These are phyloP conservation scores for Drosophila hamatofila DNA, from an alignment of 2,888 invertebrate genomes.

Conservation along the genomic window DNA sequence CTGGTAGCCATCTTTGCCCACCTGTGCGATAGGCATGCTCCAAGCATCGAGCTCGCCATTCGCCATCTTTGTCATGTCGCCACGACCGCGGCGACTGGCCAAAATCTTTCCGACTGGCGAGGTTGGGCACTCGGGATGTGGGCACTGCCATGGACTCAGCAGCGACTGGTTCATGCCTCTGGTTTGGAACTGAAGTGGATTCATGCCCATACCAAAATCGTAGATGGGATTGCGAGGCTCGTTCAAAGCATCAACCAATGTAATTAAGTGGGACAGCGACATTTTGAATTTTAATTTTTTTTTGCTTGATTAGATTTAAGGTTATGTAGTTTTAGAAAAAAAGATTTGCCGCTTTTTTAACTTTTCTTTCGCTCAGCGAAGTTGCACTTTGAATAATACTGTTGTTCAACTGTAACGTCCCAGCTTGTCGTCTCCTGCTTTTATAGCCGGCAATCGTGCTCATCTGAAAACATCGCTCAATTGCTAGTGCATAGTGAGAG, in stretches of 20 bases:
- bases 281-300: slow-evolving; percentile 40
- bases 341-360: slow-evolving; percentile 24
- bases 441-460: slow-evolving; percentile 42
- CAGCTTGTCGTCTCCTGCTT: slow-evolving; percentile 13
- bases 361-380: slow-evolving; percentile 43
- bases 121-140: slow-evolving; percentile 46
- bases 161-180: slow-evolving; percentile 23
- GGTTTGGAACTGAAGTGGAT: slow-evolving; percentile 59
- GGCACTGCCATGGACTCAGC: slow-evolving; percentile 58
- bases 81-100: slow-evolving; percentile 46
- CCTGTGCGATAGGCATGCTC: slow-evolving; percentile 39
- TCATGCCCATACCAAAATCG: slow-evolving; percentile 78
- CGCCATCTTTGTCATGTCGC: slow-evolving; percentile 42
- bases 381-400: slow-evolving; percentile 4
- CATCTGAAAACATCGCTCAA: slow-evolving; percentile 43
- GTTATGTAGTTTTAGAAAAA: slow-evolving; percentile 4
- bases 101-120: slow-evolving; percentile 49
- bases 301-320: neutral
- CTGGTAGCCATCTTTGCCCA: slow-evolving; percentile 89
- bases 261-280: slow-evolving; percentile 61
- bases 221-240: slow-evolving; percentile 52
- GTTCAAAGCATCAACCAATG: slow-evolving; percentile 60
- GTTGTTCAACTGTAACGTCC: slow-evolving; percentile 33
- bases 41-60: slow-evolving; percentile 20
- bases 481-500: slow-evolving; percentile 18